These are phyloP conservation scores for Plectropomus leopardus DNA, from an alignment of 2,113 vertebrate genomes.

Conservation along the genomic window DNA sequence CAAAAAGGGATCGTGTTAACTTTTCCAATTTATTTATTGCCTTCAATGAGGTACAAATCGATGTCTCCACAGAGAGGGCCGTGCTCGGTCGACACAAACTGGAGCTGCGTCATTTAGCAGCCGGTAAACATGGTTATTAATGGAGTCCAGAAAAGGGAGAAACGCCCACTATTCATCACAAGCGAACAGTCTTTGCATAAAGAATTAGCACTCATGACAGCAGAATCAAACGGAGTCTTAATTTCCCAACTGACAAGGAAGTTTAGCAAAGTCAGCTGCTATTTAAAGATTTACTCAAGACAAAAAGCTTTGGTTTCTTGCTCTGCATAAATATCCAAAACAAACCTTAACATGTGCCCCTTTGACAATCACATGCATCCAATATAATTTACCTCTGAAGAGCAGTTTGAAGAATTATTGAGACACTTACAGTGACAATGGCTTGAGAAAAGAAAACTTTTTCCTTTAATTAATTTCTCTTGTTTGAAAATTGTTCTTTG, in stretches of 20 bases:
- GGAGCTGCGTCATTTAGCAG: constrained; percentile 42
- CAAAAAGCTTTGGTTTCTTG: constrained; percentile 28
- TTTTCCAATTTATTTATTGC: constrained; percentile 33
- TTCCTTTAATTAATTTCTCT: not conserved
- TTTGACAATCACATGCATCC: constrained; percentile 1
- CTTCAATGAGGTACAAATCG: constrained; percentile 26
- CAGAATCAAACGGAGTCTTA: constrained; percentile 18
- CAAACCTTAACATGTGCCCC: not conserved
- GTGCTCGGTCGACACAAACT: constrained; percentile 37
- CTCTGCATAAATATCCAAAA: not conserved
- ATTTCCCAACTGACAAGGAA: constrained; percentile 43
- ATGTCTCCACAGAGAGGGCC: constrained; percentile 23
- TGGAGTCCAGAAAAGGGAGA: constrained; percentile 34
- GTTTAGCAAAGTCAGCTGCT: constrained; percentile 41
- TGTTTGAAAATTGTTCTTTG: not conserved
- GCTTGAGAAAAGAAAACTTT: not conserved
- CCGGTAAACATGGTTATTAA: constrained; percentile 63
- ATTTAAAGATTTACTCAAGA: constrained; percentile 14
- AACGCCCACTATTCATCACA: constrained; percentile 38
- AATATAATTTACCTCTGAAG: constrained; percentile 15
- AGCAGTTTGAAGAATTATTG: constrained; percentile 16
- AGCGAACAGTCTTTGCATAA: constrained; percentile 36
- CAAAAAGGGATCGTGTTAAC: constrained; percentile 38
- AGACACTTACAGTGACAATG: not conserved
- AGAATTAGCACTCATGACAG: constrained; percentile 28